phyloP scores from a whole-genome alignment of 2,797 vertebrate genomes.

The Microhierax caerulescens region DNA sequence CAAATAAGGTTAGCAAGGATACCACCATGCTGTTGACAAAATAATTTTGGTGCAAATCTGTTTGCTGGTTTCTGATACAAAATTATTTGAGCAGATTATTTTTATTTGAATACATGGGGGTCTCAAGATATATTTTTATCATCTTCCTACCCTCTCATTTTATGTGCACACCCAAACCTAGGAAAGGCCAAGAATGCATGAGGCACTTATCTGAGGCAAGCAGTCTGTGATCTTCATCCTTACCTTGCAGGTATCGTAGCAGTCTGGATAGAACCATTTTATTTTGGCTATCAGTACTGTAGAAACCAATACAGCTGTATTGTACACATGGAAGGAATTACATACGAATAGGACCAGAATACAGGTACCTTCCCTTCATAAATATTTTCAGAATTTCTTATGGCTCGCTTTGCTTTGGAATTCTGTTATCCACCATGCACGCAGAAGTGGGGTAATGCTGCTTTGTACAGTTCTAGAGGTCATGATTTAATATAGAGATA shows the following conservation, averaged over 20 bases:
- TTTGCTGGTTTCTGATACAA: conserved; percentile 64
- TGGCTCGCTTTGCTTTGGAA: conserved; percentile 11
- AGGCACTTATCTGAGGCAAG: conserved; percentile 7
- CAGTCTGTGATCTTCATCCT: neutral
- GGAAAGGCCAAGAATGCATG: neutral
- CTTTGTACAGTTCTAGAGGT: neutral
- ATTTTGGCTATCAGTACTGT: neutral
- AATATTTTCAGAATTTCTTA: conserved; percentile 31
- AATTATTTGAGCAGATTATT: conserved; percentile 53
- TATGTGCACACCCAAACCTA: neutral
- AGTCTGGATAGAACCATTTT: neutral
- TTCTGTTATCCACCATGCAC: conserved; percentile 34
- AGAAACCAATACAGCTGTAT: conserved; percentile 3
- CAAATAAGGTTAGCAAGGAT: conserved; percentile 87
- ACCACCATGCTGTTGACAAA: conserved; percentile 81
- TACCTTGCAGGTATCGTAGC: neutral
- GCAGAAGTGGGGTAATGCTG: neutral
- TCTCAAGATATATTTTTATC: conserved; percentile 29
- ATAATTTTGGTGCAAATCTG: conserved; percentile 80
- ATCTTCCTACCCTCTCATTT: neutral
- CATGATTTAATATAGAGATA: neutral
- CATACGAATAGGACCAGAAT: conserved; percentile 30
- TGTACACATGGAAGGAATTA: conserved; percentile 33
- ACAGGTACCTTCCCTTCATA: neutral
- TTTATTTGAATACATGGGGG: neutral